Base-by-base conservation (phyloP, 2,113 vertebrate genomes). In the Nothoprocta pentlandii region DNA sequence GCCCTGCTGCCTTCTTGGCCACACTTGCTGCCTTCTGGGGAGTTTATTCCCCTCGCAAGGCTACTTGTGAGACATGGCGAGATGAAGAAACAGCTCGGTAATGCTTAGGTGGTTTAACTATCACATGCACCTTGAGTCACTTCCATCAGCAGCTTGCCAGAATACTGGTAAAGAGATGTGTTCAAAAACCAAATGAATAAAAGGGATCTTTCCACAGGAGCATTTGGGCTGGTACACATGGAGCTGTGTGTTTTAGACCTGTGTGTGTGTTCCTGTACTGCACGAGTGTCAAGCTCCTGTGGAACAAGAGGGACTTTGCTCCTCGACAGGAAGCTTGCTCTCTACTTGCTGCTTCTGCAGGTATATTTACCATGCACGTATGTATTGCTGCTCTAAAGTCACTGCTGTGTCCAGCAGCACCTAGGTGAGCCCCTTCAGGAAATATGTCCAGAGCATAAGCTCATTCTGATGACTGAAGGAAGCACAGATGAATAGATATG, bases 91-190 rank as follows among this genome's bases (percentile, higher is more conserved):
- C 30, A 71, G 70, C 39, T 87, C 16, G 13, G 41, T 26, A 28
- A 59, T 2, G 12, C 28, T 70, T 22, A 71, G n/a, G 34, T 64
- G 46, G 70, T 63, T n/a, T 14, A 78, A 26, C 9, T 20, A 11
- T n/a, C 16, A 6, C 25, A 20, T 5, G 2, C 3, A 46, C 53
- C 30, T 20, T 23, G 30, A 15, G 10, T 14, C 1, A 0, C 20
- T 82, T 66, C 47, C n/a, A 30, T 36, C 74, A 49, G 44, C 75
- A 79, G 32, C 59, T 77, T 58, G 58, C n/a, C 39, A 59, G 85
- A 68, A 44, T 19, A 51, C 63, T 39, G n/a, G 30, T 46, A n/a
- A 76, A 30, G n/a, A 41, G 0, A 3, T 12, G 44, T 30, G 23
- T 46, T 69, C n/a, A 59, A 85, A 73, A 89, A 28, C 2, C 1